Base-by-base conservation (phyloP, 2,888 invertebrate genomes). In the Oligia fasciuncula region DNA sequence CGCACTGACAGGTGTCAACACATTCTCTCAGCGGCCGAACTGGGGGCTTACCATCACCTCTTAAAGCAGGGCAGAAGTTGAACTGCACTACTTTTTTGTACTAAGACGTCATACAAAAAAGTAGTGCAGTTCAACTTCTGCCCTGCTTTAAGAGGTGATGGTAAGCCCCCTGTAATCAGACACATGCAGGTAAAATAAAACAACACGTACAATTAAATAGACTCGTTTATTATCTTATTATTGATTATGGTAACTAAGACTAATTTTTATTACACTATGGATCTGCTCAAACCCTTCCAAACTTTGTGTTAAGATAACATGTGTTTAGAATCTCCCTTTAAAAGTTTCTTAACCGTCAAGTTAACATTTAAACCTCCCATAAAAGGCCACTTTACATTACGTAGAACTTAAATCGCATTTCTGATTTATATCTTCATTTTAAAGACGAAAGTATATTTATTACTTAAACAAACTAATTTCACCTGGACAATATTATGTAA, bases 181-280 rank as follows among this genome's bases (percentile, higher is more conserved):
- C 29, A 62, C 17, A 19, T 6, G 23, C 23, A 14, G 35, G 67
- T 72, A 80, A 82, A 88, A 89, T 87, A 87, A 90, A 91, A 88
- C 82, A 29, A 29, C 29, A 1, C 49, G 85, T 17, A 69, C 72
- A 78, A 72, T 84, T 81, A 88, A 83, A 87, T 85, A 89, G 86
- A 91, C 90, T 91, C 86, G 89, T 94, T 93, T 94, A 93, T 92
- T 92, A 92, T 92, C 92, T 93, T 91, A 91, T 87, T 87, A 90
- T 85, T 90, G 88, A 91, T 91, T 90, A 90, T 91, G 92, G 92
- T 94, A 93, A 93, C 93, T 94, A 94, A 91, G 87, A 89, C 92
- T 94, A 95, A 92, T 90, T 92, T 92, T 79, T 35, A 82, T 79
- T 92, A 84, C 86, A 86, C 85, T 90, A 91, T 87, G 83, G 85